These are phyloP conservation scores for Leucoraja ocellata DNA, from an alignment of 2,797 vertebrate genomes.

Conservation along the genomic window DNA sequence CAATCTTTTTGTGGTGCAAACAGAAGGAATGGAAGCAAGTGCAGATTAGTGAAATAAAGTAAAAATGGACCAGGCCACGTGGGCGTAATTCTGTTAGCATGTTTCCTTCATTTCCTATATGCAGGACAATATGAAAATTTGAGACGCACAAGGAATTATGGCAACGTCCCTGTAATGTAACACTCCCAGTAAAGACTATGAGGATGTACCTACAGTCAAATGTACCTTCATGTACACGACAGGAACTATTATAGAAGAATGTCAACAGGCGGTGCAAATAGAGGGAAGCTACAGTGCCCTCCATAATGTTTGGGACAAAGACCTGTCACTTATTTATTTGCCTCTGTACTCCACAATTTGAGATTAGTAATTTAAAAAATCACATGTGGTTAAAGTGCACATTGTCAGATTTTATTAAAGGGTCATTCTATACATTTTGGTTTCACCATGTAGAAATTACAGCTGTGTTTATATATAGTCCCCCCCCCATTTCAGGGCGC, in stretches of 20 bases:
- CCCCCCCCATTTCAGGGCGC: no score
- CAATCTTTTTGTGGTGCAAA: neutral
- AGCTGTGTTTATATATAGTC: no score
- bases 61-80: neutral
- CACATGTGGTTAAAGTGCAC: no score
- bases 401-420: no score
- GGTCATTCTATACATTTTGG: no score
- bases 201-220: neutral
- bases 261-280: neutral
- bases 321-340: no score
- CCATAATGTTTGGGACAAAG: no score
- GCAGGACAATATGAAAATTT: neutral
- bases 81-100: neutral
- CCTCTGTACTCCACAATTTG: no score
- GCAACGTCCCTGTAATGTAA: neutral
- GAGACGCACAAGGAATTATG: neutral
- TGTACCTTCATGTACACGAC: neutral
- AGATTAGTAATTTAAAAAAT: no score
- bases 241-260: neutral
- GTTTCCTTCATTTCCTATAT: neutral
- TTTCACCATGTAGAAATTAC: no score
- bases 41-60: neutral
- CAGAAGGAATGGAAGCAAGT: neutral
- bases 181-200: neutral
- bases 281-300: neutral